Conservation (phyloP, 1,140 invertebrate species). For the Stenopsyche tienmushanensis region DNA sequence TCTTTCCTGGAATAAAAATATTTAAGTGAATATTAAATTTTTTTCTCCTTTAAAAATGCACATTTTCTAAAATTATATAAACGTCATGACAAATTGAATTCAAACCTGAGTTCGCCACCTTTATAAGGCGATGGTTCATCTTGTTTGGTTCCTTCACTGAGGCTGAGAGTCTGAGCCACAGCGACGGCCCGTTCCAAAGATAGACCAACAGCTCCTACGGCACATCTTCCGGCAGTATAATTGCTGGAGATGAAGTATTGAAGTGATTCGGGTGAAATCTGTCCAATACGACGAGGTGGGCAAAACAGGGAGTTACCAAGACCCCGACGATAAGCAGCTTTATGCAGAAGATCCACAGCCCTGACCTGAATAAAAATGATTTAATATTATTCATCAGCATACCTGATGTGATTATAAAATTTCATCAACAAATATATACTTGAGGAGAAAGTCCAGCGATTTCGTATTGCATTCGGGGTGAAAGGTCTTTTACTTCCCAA, state of each 20-base stretch:
- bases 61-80: no score
- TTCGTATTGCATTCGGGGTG: constrained; percentile 58
- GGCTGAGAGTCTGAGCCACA: constrained; percentile 63
- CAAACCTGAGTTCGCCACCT: constrained; percentile 68
- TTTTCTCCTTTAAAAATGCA: no score
- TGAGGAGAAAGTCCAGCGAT: constrained; percentile 60
- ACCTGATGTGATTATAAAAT: not conserved
- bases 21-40: no score
- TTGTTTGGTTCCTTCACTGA: constrained; percentile 50
- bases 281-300: constrained; percentile 72
- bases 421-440: constrained; percentile 48
- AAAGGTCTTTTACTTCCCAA: constrained; percentile 82
- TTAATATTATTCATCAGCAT: not conserved
- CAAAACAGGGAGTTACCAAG: constrained; percentile 85
- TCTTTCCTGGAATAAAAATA: constrained; percentile 51
- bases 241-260: constrained; percentile 70
- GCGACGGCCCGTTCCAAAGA: constrained; percentile 60
- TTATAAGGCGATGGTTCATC: constrained; percentile 60
- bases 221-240: constrained; percentile 65
- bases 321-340: constrained; percentile 78
- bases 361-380: constrained; percentile 55
- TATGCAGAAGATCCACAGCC: constrained; percentile 80
- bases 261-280: constrained; percentile 70
- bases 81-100: no score
- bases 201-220: constrained; percentile 77